A percentile compares a stretch with the other conserved stretches of the same genome.
These are phyloP conservation scores for Eueremaeus valkanovi DNA, from an alignment of 2,888 invertebrate genomes.

Conservation along the genomic window DNA sequence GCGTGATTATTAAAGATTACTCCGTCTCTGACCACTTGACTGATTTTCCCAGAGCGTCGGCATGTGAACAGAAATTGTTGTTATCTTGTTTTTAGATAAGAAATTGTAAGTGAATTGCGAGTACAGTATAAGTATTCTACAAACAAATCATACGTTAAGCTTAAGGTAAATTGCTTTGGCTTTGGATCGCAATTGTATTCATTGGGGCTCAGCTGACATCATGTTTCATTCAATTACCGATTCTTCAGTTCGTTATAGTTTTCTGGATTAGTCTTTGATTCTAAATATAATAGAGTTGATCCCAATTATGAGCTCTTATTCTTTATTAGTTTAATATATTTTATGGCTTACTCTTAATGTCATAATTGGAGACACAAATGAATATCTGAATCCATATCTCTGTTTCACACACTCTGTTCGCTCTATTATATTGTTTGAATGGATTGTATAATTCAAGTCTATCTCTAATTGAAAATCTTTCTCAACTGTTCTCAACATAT, in stretches of 20 bases:
- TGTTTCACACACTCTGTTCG: background rate
- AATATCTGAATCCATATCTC: background rate
- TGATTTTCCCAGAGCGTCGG: conserved; percentile 7
- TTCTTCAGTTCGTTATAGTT: background rate
- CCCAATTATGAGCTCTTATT: background rate
- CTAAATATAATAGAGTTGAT: too few relatives aligned
- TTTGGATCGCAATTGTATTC: background rate
- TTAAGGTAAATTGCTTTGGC: conserved; percentile 1
- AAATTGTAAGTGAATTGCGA: background rate
- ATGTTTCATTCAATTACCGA: background rate
- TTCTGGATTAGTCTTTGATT: background rate
- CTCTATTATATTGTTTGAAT: background rate
- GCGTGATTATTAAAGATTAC: conserved; percentile 27
- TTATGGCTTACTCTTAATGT: background rate
- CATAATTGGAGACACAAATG: background rate
- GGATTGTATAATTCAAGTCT: background rate
- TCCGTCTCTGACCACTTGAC: background rate
- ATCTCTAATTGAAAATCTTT: conserved; percentile 5
- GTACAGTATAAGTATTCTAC: background rate
- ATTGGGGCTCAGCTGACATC: background rate
- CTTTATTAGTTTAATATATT: background rate
- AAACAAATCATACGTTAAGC: background rate
- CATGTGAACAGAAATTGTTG: conserved; percentile 2
- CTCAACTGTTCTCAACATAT: background rate
- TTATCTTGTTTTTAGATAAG: conserved; percentile 18